Percentiles rank a stretch among this genome's conserved stretches.
These are phyloP conservation scores for Euclidia mi DNA, from an alignment of 2,888 invertebrate species.

Conservation along the genomic window DNA sequence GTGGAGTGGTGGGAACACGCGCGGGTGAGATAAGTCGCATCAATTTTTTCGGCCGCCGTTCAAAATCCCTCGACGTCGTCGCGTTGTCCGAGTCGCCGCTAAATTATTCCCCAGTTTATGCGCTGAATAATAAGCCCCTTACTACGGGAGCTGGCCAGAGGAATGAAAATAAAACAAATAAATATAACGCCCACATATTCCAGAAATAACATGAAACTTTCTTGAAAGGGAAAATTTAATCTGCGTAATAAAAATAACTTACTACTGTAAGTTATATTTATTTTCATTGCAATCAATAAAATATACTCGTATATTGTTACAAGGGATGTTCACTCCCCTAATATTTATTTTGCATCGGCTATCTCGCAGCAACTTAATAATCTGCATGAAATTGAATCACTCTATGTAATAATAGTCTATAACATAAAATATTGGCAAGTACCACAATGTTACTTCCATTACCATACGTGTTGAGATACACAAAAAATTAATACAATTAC, in stretches of 20 bases:
- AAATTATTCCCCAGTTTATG: constrained; percentile 86
- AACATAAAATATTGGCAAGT: no score
- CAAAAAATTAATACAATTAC: constrained; percentile 36
- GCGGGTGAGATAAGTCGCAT: constrained; percentile 82
- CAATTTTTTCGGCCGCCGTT: constrained; percentile 84
- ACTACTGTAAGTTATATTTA: no score
- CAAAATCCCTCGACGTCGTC: constrained; percentile 83
- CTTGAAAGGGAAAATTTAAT: no score
- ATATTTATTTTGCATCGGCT: no score
- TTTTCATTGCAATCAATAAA: no score
- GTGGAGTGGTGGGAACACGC: constrained; percentile 62
- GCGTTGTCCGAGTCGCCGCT: constrained; percentile 56
- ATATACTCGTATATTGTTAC: no score
- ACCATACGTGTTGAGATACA: constrained; percentile 12
- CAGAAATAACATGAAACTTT: neutral
- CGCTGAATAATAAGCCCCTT: constrained; percentile 79
- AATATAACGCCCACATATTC: neutral
- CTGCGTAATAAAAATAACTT: no score
- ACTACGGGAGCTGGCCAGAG: constrained; percentile 51
- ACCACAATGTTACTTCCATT: constrained; percentile 2
- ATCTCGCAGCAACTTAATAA: no score
- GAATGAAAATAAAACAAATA: constrained; percentile 28
- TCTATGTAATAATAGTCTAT: neutral
- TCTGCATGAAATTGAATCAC: no score
- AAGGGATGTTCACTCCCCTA: no score